These are phyloP conservation scores for Thaleichthys pacificus DNA, from an alignment of 2,797 vertebrate genomes.

Conservation along the genomic window DNA sequence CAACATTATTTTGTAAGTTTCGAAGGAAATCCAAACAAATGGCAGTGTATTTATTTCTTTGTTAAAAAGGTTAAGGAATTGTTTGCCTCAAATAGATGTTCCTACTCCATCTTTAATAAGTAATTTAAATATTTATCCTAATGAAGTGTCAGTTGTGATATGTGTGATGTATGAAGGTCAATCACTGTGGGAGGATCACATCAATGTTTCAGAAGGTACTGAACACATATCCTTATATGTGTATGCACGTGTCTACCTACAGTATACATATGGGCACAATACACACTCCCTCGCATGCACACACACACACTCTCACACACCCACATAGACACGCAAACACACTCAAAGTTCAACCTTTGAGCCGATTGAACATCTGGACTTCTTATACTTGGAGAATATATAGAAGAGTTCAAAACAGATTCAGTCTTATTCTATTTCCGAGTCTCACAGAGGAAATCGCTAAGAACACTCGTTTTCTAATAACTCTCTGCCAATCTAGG, in stretches of 20 bases:
- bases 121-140: conserved; percentile 65
- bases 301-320: conserved; percentile 2
- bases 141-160: conserved; percentile 55
- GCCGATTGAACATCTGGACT: conserved; percentile 42
- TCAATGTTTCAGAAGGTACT: conserved; percentile 54
- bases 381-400: conserved; percentile 25
- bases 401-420: conserved; percentile 15
- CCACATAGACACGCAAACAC: conserved; percentile 12
- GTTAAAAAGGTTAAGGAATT: no score
- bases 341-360: conserved; percentile 22
- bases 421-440: conserved; percentile 15
- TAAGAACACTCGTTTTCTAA: conserved; percentile 4
- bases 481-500: not conserved
- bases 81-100: conserved; percentile 40
- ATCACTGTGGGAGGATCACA: conserved; percentile 40
- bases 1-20: no score
- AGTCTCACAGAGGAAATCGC: conserved; percentile 21
- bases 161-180: not conserved
- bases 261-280: conserved; percentile 27
- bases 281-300: conserved; percentile 21
- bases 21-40: no score
- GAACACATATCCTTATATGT: conserved; percentile 2
- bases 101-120: conserved; percentile 20
- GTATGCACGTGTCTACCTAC: conserved; percentile 26
- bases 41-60: no score